Base-by-base conservation (phyloP, 2,113 vertebrate genomes). In the Oncorhynchus tshawytscha region DNA sequence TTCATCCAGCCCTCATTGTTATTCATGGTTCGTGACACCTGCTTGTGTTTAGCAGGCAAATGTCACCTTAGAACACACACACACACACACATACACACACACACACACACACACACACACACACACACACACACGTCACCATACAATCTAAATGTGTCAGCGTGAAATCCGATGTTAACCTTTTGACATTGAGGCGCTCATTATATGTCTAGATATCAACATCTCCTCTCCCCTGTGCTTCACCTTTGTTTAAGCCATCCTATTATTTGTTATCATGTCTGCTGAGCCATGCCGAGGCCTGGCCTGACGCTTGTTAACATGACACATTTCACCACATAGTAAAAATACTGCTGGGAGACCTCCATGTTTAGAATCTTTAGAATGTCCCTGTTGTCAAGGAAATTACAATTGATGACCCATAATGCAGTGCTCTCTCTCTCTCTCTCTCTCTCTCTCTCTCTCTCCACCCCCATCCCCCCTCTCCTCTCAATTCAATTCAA, bases 31-130 rank as follows among this genome's bases (percentile, higher is more conserved):
- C 87, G 86, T 84, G 84, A 66, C 74, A 91, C 83, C 82, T 84
- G 73, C 69, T 88, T 75, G 73, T 91, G 89, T 90, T 88, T 88
- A 83, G 70, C 81, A 78, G 82, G 87, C 77, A 90, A 92, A 91
- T 91, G 89, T 91, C 91, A 92, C 80, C 81, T 57, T 64, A 76
- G 80, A 88, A 86, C 84, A 81, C 6, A 60, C 15, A 16, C 49
- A 51, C 48, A 13, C 48, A 49, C 2, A 1, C 48, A 13, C 13
- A 51, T 13, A 15, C 48, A 49, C 48, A 15, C 48, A 49, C 48
- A 13, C 48, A 49, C 8, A 3, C 12, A 49, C 48, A 13, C 48
- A 86, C 83, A 15, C 49, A 51, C 3, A 3, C 49, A 3, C 49
- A 3, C 49, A 85, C 84, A 51, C 4, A 51, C 49, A 15, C 49